Evolutionary conservation across 2,113 vertebrate species (phyloP).

Genomic region (Tonatia bakeri): DNA sequence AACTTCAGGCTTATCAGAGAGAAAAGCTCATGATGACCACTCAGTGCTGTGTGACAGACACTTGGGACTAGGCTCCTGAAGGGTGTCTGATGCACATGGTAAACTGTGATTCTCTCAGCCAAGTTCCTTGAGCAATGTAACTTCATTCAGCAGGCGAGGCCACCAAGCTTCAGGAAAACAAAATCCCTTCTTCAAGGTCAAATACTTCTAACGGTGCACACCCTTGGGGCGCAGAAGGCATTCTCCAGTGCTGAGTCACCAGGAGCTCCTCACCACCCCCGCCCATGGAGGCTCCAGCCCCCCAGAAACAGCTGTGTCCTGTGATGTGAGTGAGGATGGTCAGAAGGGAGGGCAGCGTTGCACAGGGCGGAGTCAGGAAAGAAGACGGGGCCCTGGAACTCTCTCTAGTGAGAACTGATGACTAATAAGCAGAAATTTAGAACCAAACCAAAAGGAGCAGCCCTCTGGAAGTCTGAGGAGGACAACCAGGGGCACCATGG

Average conservation of each 20-base stretch:
- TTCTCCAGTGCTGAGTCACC: not conserved
- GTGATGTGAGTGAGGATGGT: fast-evolving
- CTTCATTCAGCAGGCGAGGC: not conserved
- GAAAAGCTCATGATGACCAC: not conserved
- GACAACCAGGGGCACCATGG: fast-evolving
- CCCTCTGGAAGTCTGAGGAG: not conserved
- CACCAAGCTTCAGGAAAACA: not conserved
- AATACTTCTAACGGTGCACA: not conserved
- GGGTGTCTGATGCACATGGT: not conserved
- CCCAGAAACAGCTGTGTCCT: not conserved
- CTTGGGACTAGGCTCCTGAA: not conserved
- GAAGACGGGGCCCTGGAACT: not conserved
- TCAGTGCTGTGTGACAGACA: not conserved
- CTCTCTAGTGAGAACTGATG: not conserved
- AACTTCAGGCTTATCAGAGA: not conserved
- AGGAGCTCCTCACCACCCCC: too few relatives aligned
- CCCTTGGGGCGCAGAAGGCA: fast-evolving
- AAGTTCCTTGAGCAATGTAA: not conserved
- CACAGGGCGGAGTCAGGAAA: not conserved
- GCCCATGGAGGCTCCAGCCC: not conserved
- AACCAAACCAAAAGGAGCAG: not conserved
- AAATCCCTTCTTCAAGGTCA: not conserved
- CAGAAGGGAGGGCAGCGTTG: fast-evolving
- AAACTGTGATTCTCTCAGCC: not conserved
- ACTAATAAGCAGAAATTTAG: not conserved